These are phyloP conservation scores for Unio pictorum DNA, from an alignment of 2,888 invertebrate species.

Conservation along the genomic window DNA sequence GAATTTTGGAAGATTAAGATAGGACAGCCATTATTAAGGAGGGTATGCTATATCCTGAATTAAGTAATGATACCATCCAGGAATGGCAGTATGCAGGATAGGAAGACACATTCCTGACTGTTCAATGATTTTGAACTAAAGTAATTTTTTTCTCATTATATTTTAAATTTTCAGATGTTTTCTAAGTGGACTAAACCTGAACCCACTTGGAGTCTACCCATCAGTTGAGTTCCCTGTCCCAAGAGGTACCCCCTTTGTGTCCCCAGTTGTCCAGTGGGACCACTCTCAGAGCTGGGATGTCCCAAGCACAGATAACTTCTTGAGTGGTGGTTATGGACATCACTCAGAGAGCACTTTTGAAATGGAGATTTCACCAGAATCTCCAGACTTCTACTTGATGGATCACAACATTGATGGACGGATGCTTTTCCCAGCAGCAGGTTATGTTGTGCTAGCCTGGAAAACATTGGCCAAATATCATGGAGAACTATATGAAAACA, in stretches of 20 bases:
- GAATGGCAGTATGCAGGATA: too few relatives aligned
- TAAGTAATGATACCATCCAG: too few relatives aligned
- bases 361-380: constrained; percentile 43
- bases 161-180: constrained; percentile 76
- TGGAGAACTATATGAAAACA: constrained; percentile 76
- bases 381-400: constrained; percentile 76
- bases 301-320: constrained; percentile 53
- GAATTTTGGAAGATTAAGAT: too few relatives aligned
- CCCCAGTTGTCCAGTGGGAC: constrained; percentile 88
- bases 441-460: constrained; percentile 77
- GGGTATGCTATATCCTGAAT: too few relatives aligned
- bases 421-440: constrained; percentile 88
- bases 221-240: constrained; percentile 82
- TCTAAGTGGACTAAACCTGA: constrained; percentile 85
- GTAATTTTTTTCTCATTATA: too few relatives aligned
- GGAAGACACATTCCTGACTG: too few relatives aligned
- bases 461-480: constrained; percentile 70
- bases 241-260: constrained; percentile 86
- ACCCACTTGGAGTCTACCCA: constrained; percentile 82
- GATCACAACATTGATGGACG: constrained; percentile 91
- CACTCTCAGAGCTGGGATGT: constrained; percentile 86
- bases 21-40: too few relatives aligned
- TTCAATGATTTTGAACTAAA: too few relatives aligned
- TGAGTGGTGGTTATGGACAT: constrained; percentile 40
- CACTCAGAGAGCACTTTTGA: constrained; percentile 52